Base-by-base conservation (phyloP, 2,888 invertebrate species). In the Pristionchus arcanus region DNA sequence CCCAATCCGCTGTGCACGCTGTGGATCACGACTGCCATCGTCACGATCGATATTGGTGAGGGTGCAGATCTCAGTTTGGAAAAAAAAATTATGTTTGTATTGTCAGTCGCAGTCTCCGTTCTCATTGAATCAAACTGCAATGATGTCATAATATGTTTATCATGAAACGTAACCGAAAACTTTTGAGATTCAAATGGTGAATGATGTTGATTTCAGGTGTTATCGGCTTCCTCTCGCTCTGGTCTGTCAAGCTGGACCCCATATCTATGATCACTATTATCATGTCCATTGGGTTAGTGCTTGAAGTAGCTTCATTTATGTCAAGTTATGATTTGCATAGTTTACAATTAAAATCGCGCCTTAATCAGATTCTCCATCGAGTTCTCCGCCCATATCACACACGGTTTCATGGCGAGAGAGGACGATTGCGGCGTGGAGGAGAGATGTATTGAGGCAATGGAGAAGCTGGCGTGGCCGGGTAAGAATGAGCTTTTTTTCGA, bases 261-360 rank as follows among this genome's bases (percentile, higher is more conserved):
- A 98, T 98, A 94, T 98, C 98, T 0, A 98, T 98, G 98, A 98
- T 98, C 91, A 98, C 98, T 95, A 96, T 98, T 88, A 98, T 98
- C 92, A 98, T 98, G 98, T 98, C 98, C 95, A 98, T 98, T 90
- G 87, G 87, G 87, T 88, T 0, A 98, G n/a, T 19, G 31, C 11
- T 2, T 55, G 16, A 15, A 55, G 3, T 9, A 42, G 42, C n/a
- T 42, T 9, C 42, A 42, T 42, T 42, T 9, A 42, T 42, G 42
- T n/a, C n/a, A n/a, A n/a, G n/a, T n/a, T n/a, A n/a, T n/a, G n/a
- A n/a, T n/a, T n/a, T n/a, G n/a, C n/a, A n/a, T n/a, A n/a, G n/a
- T n/a, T n/a, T n/a, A n/a, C n/a, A n/a, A n/a, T n/a, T n/a, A n/a
- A n/a, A 42, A 42, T 42, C 42, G 3, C 42, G n/a, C 42, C 13